Base-by-base conservation (phyloP, 2,113 vertebrate genomes). In the Dicaeum eximium region DNA sequence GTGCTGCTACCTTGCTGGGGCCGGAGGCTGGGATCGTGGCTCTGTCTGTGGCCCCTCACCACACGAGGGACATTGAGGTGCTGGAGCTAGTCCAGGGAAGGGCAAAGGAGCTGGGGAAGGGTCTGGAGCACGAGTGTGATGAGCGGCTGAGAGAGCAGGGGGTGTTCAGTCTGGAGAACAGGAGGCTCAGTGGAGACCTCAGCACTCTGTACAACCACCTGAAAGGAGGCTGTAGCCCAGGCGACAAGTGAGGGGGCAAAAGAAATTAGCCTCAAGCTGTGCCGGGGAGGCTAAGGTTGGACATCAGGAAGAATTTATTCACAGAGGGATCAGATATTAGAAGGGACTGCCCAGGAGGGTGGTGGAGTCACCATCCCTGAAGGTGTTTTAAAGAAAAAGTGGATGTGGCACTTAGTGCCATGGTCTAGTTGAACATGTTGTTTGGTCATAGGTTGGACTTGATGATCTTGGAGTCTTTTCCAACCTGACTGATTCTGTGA, bases 11-110 rank as follows among this genome's bases (percentile, higher is more conserved):
- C n/a, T 13, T 18, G 51, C 60, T 31, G 30, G 5, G 3, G 28
- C 37, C 0, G 0, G 21, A 23, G 42, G 4, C 9, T 15, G 35
- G 11, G 8, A 15, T 7, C 1, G 42, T 0, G 24, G 9, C 30
- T 57, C n/a, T 40, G 42, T n/a, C 19, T 3, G 1, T 30, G 51
- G 22, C 60, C 51, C 33, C 27, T 57, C 38, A 11, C 15, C 18
- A 11, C 61, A 10, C 2, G 28, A 14, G 45, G n/a, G 38, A 25
- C 69, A 25, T 4, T 25, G 61, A 22, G 38, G 15, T 8, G 45
- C 45, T 74, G 38, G 28, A 60, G 16, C 3, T 6, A 8, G 53
- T 45, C 45, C 77, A 11, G 51, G 6, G 19, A 33, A 21, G n/a
- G 56, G 20, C 83, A 38, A 0, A 2, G 5, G n/a, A n/a, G 13